Percentiles rank a stretch among this genome's conserved stretches.
phyloP scores from a whole-genome alignment of 2,113 vertebrate genomes.

The Thalassoma bifasciatum region DNA sequence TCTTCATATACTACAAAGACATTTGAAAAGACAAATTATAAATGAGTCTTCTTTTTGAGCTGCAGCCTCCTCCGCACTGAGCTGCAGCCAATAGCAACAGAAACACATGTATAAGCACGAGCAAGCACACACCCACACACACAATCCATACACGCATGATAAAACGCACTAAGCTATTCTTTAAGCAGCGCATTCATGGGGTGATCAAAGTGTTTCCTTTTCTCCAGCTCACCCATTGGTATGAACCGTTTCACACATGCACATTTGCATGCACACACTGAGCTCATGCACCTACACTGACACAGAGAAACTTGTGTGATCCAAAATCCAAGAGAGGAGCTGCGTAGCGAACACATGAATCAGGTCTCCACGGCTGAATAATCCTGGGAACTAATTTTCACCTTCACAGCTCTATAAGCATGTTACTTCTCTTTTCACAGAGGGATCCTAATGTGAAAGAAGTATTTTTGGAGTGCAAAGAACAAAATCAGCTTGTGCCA shows the following conservation, averaged over 20 bases:
- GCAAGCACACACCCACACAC: neutral
- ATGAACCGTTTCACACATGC: neutral
- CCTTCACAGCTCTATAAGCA: neutral
- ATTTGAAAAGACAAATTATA: neutral
- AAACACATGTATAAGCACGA: neutral
- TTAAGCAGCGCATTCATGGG: conserved; percentile 17
- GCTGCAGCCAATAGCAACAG: conserved; percentile 34
- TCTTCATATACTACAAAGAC: neutral
- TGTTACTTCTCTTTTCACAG: neutral
- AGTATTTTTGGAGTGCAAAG: neutral
- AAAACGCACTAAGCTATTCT: conserved; percentile 27
- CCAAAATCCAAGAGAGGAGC: neutral
- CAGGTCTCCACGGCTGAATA: neutral
- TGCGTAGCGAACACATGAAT: neutral
- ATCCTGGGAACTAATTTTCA: neutral
- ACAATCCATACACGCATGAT: neutral
- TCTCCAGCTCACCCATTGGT: conserved; percentile 4
- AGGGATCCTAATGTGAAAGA: neutral
- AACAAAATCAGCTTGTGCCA: too few species aligned
- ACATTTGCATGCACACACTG: conserved; percentile 14
- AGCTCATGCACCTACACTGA: neutral
- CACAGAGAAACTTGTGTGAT: neutral
- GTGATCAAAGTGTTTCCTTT: conserved; percentile 37
- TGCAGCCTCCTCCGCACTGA: conserved; percentile 43
- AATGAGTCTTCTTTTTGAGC: neutral